Evolutionary conservation across 2,888 invertebrate genomes (phyloP), one percentile per base, ranked within the genome.

Genomic region (Callinectes sapidus): DNA sequence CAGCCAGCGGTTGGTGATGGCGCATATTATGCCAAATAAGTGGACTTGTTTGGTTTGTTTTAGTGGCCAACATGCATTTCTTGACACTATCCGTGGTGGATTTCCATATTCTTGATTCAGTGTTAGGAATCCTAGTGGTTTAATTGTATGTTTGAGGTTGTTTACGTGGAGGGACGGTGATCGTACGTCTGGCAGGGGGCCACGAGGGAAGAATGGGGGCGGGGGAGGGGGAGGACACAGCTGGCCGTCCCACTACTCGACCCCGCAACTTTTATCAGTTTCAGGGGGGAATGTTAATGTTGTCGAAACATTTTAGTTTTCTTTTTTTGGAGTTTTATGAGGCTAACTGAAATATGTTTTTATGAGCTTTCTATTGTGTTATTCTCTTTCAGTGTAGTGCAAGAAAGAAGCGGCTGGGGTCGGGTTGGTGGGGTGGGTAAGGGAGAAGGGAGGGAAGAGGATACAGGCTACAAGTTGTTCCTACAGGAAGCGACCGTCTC

Each of bases 151-250:
- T 81, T 89, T 55, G 89, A 35, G 35, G 61, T 92, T 93, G 92
- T 93, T 88, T 89, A 93, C 91, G 91, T 93, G 91, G 85, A 81
- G 39, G 61, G 35, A n/a, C 18, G 55, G 10, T 55, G 28, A 13
- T 93, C 90, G 91, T 93, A 48, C 92, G 92, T n/a, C 92, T 93
- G 92, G 92, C 92, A 91, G 88, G 61, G 87, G 61, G 90, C 13
- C 32, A 54, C 23, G 35, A 23, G 90, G 66, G 88, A 32, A 28
- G 16, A 18, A 39, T 35, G 88, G 48, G 77, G 35, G 81, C 16
- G 77, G 16, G 90, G 77, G 77, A 35, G 81, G 55, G 61, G 86
- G 89, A 39, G 91, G 86, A 18, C 42, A 91, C 90, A 91, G 89
- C 89, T 91, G 92, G 91, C 85, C 66, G 89, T 54, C 85, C 89